A percentile compares a stretch with the other conserved stretches of the same genome.
phyloP scores from a whole-genome alignment of 2,888 invertebrate species.

The Lithophane leautieri region DNA sequence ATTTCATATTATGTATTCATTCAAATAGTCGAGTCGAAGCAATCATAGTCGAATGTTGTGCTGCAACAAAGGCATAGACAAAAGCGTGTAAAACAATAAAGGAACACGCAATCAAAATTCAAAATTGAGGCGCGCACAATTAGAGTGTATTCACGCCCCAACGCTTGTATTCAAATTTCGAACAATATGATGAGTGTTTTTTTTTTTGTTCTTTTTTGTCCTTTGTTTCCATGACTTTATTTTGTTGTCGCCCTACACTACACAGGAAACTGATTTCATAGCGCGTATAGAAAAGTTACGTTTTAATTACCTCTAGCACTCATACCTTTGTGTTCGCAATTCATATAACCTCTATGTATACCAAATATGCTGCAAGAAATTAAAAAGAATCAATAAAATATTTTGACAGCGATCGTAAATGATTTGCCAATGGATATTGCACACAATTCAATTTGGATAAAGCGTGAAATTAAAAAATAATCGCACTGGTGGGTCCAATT shows the following conservation, averaged over 20 bases:
- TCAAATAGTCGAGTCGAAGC: constrained; percentile 54
- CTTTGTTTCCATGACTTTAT: constrained; percentile 72
- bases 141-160: constrained; percentile 83
- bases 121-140: constrained; percentile 83
- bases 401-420: constrained; percentile 33
- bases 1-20: constrained; percentile 58
- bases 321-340: not conserved
- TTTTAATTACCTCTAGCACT: not conserved
- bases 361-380: constrained; percentile 2
- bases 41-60: constrained; percentile 64
- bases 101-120: constrained; percentile 84
- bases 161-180: constrained; percentile 86
- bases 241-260: constrained; percentile 43
- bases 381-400: constrained; percentile 14
- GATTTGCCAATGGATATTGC: constrained; percentile 6
- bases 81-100: constrained; percentile 83
- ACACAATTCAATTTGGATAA: constrained; percentile 9
- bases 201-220: constrained; percentile 61
- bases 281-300: constrained; percentile 16
- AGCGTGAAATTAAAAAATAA: constrained; percentile 28
- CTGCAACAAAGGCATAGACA: constrained; percentile 72
- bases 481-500: constrained; percentile 36
- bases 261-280: constrained; percentile 45
- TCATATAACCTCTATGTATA: not conserved
- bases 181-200: constrained; percentile 71